Percentiles rank a stretch among this genome's conserved stretches.
These are phyloP conservation scores for Corythornis cristatus DNA, from an alignment of 2,113 vertebrate species.

Conservation along the genomic window DNA sequence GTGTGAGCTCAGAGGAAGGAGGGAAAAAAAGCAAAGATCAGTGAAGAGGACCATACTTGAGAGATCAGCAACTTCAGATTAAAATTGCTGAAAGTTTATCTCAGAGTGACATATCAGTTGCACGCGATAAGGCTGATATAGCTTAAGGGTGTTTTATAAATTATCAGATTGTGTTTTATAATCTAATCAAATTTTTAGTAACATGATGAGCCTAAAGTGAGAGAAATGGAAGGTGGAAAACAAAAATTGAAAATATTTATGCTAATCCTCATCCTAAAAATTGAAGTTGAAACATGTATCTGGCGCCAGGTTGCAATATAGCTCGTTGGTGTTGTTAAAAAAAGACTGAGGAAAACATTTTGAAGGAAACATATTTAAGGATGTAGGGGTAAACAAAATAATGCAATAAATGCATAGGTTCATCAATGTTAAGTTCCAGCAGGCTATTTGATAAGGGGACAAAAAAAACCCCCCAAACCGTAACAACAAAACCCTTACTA, in stretches of 20 bases:
- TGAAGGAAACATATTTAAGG: neutral
- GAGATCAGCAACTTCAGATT: neutral
- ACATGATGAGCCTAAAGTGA: neutral
- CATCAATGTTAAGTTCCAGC: neutral
- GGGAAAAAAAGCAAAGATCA: neutral
- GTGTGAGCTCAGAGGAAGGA: neutral
- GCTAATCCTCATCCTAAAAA: neutral
- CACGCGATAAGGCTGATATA: neutral
- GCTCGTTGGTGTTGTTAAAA: neutral
- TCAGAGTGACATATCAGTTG: neutral
- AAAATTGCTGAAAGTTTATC: neutral
- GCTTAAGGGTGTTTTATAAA: neutral
- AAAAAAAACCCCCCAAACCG: neutral
- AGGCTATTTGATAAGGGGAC: neutral
- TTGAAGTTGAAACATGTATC: neutral
- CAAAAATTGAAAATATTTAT: neutral
- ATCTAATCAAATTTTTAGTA: neutral
- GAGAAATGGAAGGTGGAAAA: neutral
- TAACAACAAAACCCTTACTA: neutral
- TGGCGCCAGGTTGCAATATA: too few species aligned
- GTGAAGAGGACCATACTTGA: neutral
- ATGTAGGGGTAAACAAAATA: neutral
- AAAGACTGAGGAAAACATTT: neutral
- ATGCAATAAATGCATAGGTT: neutral
- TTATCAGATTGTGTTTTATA: neutral